A percentile compares a stretch with the other conserved stretches of the same genome.
phyloP scores from a whole-genome alignment of 2,888 invertebrate genomes.

The Crepidodera aurea region DNA sequence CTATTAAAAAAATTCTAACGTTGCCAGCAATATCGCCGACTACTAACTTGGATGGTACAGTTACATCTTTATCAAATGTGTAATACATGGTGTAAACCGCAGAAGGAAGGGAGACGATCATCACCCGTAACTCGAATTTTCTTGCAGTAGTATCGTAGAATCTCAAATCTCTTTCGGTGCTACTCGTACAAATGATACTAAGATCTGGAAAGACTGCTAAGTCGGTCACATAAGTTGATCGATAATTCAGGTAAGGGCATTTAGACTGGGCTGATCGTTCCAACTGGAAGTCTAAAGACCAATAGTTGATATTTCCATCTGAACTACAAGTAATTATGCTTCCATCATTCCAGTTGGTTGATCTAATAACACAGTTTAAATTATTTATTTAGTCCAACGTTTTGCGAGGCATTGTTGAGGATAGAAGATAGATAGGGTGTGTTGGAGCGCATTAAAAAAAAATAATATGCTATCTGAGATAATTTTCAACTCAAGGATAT shows the following conservation, averaged over 20 bases:
- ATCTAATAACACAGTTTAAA: slow-evolving; percentile 51
- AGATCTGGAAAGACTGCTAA: slow-evolving; percentile 79
- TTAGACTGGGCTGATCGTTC: slow-evolving; percentile 70
- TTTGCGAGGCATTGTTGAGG: no score
- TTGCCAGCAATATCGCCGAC: slow-evolving; percentile 80
- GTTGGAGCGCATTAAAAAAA: no score
- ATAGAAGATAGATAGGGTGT: no score
- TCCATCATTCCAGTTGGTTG: slow-evolving; percentile 69
- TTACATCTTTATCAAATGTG: slow-evolving; percentile 66
- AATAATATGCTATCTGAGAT: no score
- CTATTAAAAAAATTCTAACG: slow-evolving; percentile 70
- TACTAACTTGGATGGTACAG: slow-evolving; percentile 70
- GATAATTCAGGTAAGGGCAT: slow-evolving; percentile 68
- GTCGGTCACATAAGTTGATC: slow-evolving; percentile 77
- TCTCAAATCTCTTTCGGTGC: slow-evolving; percentile 76
- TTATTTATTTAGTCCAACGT: no score
- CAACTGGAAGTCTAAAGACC: slow-evolving; percentile 76
- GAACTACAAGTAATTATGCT: slow-evolving; percentile 78
- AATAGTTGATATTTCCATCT: slow-evolving; percentile 81
- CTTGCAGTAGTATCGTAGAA: slow-evolving; percentile 82
- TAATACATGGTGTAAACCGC: slow-evolving; percentile 68
- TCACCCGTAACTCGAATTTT: slow-evolving; percentile 75
- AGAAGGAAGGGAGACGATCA: slow-evolving; percentile 73
- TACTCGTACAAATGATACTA: slow-evolving; percentile 78
- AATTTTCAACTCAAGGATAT: no score